Conservation (phyloP, 2,113 vertebrate genomes). For the Alligator mississippiensis region DNA sequence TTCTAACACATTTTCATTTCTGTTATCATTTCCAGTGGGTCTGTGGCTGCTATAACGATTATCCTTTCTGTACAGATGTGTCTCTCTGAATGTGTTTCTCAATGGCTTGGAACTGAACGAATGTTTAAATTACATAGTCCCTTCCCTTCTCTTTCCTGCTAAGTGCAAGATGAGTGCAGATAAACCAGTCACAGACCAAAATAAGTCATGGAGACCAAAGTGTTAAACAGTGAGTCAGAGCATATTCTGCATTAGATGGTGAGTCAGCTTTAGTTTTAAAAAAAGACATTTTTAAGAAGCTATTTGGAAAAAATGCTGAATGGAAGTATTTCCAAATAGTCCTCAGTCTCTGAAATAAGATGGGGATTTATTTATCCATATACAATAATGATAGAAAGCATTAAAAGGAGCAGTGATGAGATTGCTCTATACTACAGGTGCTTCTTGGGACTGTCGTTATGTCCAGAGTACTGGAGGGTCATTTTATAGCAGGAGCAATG, state of each 20-base stretch:
- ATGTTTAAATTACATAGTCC: slow-evolving; percentile 6
- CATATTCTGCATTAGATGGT: slow-evolving; percentile 57
- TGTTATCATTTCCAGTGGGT: slow-evolving; percentile 39
- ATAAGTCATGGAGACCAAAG: slow-evolving; percentile 29
- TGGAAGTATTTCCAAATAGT: slow-evolving; percentile 72
- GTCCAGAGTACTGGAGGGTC: neutral
- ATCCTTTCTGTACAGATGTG: slow-evolving; percentile 42
- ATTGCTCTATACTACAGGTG: neutral
- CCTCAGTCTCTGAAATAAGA: slow-evolving; percentile 23
- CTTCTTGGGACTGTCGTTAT: neutral
- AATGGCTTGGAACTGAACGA: neutral
- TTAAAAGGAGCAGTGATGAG: slow-evolving; percentile 34
- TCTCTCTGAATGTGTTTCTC: slow-evolving; percentile 3
- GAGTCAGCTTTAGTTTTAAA: slow-evolving; percentile 74
- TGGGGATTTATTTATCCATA: neutral
- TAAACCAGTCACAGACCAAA: slow-evolving; percentile 20
- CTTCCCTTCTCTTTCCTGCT: neutral
- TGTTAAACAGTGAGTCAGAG: slow-evolving; percentile 76
- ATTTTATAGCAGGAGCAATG: neutral
- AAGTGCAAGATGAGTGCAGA: neutral
- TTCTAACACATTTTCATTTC: slow-evolving; percentile 48
- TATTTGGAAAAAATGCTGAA: slow-evolving; percentile 75
- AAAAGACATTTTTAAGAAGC: slow-evolving; percentile 47
- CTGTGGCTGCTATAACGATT: slow-evolving; percentile 27
- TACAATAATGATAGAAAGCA: neutral